Base-by-base conservation (phyloP, 2,113 vertebrate genomes). In the Pangasianodon hypophthalmus region DNA sequence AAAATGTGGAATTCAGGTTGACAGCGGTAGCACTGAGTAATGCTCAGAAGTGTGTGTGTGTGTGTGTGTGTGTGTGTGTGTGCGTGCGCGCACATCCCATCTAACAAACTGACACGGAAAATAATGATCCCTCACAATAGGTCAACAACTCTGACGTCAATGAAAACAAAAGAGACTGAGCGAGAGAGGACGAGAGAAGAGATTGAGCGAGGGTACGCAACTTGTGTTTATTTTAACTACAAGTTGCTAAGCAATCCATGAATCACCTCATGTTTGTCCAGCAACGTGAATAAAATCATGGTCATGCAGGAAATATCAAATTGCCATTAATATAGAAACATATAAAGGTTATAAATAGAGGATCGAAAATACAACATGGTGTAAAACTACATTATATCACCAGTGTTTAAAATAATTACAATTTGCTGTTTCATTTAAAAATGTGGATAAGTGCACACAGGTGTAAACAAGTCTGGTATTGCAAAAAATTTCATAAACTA, bases 71-170 rank as follows among this genome's bases (percentile, higher is more conserved):
- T 46, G 37, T 75, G 48, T 71, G 44, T 46, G 48, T 88, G 91
- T 24, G 60, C 29, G 37, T 58, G 88, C 32, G 29, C 37, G 37
- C 46, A 16, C 64, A 32, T 93, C 91, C 92, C 93, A 93, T 90
- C 95, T 94, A 95, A 96, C 93, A 92, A 92, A 95, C 95, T 93
- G 94, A 94, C 94, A 94, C 93, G 93, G 95, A 96, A 96, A 95
- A 95, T 94, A 96, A 96, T 95, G 93, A 94, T 94, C 94, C 94
- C 92, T 89, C 84, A 88, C 88, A 92, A 95, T 81, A 96, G 95
- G 95, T 96, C 95, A 96, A 93, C 94, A 94, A 92, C 90, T 92
- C 93, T 96, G 95, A 96, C 95, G 95, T 96, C 95, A 96, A 92
- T 94, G 94, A 95, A 94, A 94, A 95, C 94, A 95, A 95, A 91